Evolutionary conservation across 2,797 vertebrate genomes (phyloP).

Genomic region (Scarus forsteni): DNA sequence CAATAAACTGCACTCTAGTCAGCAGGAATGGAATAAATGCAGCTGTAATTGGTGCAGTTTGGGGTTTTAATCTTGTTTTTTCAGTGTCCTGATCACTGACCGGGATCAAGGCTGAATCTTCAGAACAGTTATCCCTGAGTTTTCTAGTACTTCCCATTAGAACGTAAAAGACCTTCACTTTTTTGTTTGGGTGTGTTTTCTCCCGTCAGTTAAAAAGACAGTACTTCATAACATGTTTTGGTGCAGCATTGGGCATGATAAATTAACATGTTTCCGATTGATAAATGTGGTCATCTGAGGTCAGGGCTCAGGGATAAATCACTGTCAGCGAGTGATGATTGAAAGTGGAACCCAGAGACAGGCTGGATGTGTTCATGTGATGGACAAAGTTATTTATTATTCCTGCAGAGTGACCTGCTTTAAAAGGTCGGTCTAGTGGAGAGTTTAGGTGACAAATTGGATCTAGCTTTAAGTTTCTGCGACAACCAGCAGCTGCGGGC

Average conservation of each 20-base stretch:
- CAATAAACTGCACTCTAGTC: neutral
- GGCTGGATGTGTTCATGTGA: constrained; percentile 15
- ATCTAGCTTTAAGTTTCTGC: constrained; percentile 37
- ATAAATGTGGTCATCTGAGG: neutral
- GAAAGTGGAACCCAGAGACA: constrained; percentile 1
- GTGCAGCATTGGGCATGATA: neutral
- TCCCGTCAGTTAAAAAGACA: neutral
- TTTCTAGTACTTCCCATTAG: neutral
- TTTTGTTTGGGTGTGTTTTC: neutral
- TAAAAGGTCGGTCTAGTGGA: constrained; percentile 24
- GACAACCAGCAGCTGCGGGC: constrained; percentile 35
- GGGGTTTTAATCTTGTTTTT: no score
- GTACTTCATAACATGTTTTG: no score
- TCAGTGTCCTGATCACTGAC: neutral
- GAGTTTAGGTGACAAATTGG: neutral
- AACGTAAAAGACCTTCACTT: no score
- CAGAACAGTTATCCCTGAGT: neutral
- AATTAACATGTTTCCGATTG: neutral
- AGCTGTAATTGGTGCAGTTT: neutral
- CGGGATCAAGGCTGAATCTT: neutral
- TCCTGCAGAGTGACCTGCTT: constrained; percentile 22
- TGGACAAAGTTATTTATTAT: constrained; percentile 29
- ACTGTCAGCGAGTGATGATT: neutral
- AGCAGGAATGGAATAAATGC: neutral
- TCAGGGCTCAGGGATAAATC: neutral